A percentile compares a stretch with the other conserved stretches of the same genome.
phyloP scores from a whole-genome alignment of 2,888 invertebrate genomes.

The Ecliptopera silaceata region DNA sequence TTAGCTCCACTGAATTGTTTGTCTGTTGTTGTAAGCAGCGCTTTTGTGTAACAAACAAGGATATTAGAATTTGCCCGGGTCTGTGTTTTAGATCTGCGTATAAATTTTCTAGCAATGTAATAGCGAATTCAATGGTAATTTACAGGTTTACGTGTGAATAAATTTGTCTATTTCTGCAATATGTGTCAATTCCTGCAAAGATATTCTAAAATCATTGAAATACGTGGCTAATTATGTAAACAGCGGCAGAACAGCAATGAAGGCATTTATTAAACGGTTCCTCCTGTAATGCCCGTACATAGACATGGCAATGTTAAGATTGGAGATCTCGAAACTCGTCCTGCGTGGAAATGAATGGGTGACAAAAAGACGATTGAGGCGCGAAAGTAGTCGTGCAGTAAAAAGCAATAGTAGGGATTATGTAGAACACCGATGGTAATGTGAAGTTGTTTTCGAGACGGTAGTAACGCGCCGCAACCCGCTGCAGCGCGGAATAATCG shows the following conservation, averaged over 20 bases:
- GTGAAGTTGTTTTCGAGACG: constrained; percentile 75
- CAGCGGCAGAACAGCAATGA: constrained; percentile 4
- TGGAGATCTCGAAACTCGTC: constrained; percentile 31
- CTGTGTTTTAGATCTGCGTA: constrained; percentile 54
- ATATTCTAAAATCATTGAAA: constrained; percentile 13
- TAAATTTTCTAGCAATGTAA: constrained; percentile 46
- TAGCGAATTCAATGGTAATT: constrained; percentile 32
- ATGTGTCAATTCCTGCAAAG: constrained; percentile 27
- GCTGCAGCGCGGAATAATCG: constrained; percentile 83
- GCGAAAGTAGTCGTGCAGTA: constrained; percentile 69
- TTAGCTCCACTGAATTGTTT: constrained; percentile 80
- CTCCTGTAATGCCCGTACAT: constrained; percentile 3
- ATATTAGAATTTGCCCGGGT: constrained; percentile 69
- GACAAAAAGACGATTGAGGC: constrained; percentile 57
- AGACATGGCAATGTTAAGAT: constrained; percentile 20
- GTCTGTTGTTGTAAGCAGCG: constrained; percentile 77
- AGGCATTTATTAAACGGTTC: constrained; percentile 15
- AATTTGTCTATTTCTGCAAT: constrained; percentile 28
- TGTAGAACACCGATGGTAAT: constrained; percentile 78
- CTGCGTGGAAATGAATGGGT: constrained; percentile 54
- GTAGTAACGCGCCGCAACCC: constrained; percentile 78
- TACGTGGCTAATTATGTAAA: constrained; percentile 10
- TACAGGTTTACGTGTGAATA: constrained; percentile 36
- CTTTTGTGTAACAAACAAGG: constrained; percentile 77
- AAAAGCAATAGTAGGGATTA: constrained; percentile 79